Evolutionary conservation across 2,113 vertebrate genomes (phyloP), one percentile per base, ranked within the genome.

Genomic region (Malurus elegans): DNA sequence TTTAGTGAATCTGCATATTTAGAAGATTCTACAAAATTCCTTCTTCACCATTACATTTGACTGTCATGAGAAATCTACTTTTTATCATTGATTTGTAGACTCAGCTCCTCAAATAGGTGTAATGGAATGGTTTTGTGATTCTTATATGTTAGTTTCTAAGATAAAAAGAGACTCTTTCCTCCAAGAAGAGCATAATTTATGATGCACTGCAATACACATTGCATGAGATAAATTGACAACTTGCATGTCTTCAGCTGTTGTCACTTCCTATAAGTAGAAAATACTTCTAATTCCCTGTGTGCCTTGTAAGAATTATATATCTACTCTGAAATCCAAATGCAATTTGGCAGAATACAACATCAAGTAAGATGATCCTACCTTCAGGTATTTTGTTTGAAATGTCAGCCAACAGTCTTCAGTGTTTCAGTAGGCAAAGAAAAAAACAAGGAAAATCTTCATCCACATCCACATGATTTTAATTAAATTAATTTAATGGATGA

Each of bases 271-370:
- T 70, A 90, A 86, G 45, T 58, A 91, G 66, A 76, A 96, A 94
- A 92, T 78, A 29, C 6, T 91, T 90, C 40, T 76, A 83, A 74
- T 86, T 92, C 67, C 51, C 54, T 40, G 8, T 47, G 32, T 76
- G 48, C 42, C 60, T 86, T 71, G 48, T 69, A 80, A 83, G 91
- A 95, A 88, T 64, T 73, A 80, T 95, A 62, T 62, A 88, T 73
- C 66, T 91, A 20, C 23, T 85, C 54, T 74, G 47, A 95, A 90
- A 94, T 94, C 88, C 88, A 92, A 90, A 88, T 61, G 60, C 6
- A 96, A 84, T 74, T 96, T 92, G 82, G 79, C 79, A 93, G 64
- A 87, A 90, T 40, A 56, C 29, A 85, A 50, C 38, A 64, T 69
- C 44, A 86, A 75, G 66, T 79, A 78, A 86, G 54, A 86, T 42